These are phyloP conservation scores for Glaucidium brasilianum DNA, from an alignment of 2,113 vertebrate genomes.

Conservation along the genomic window DNA sequence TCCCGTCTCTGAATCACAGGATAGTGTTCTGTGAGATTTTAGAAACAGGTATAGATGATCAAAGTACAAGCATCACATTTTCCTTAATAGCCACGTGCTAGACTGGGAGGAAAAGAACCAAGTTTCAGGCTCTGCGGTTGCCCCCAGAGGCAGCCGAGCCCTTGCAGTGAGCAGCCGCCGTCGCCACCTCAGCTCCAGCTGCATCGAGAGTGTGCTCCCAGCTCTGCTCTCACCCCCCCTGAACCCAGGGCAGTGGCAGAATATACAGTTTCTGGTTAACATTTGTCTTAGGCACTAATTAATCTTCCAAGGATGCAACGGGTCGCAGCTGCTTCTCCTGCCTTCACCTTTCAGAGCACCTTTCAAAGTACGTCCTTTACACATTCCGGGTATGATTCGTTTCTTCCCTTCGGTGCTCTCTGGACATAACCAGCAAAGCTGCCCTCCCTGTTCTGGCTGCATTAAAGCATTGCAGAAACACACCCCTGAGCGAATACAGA, in stretches of 20 bases:
- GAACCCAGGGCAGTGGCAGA: background rate
- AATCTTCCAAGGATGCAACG: background rate
- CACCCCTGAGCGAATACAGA: background rate
- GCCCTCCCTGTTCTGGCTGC: background rate
- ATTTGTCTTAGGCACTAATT: conserved; percentile 2
- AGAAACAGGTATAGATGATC: background rate
- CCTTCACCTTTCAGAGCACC: conserved; percentile 34
- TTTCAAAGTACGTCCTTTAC: conserved; percentile 41
- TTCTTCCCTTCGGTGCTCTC: conserved; percentile 36
- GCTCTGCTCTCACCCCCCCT: background rate
- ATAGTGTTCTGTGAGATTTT: background rate
- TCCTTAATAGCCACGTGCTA: background rate
- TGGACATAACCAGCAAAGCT: background rate
- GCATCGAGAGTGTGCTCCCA: no score
- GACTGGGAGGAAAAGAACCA: background rate
- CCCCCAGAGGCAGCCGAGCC: no score
- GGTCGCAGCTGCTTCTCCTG: background rate
- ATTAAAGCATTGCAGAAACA: background rate
- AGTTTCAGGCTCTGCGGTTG: background rate
- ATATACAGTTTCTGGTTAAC: background rate
- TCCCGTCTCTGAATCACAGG: background rate
- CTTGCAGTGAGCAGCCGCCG: accelerated
- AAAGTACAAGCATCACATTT: background rate
- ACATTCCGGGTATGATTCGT: background rate
- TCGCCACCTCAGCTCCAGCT: background rate